phyloP scores from a whole-genome alignment of 2,113 vertebrate genomes.

The Craseonycteris thonglongyai region DNA sequence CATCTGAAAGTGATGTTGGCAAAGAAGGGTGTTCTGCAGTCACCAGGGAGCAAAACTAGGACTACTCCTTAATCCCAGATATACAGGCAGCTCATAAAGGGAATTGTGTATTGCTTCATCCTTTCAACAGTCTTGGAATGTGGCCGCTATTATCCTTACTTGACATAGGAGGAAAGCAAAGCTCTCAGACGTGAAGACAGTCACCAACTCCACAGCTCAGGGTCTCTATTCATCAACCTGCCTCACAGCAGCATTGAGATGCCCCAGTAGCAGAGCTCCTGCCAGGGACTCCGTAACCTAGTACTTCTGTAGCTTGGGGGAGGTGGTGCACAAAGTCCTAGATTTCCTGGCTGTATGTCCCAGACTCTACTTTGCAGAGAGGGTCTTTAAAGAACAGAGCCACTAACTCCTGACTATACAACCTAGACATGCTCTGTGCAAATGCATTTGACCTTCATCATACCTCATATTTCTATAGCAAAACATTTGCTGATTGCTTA shows the following conservation, averaged over 20 bases:
- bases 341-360: background rate
- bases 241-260: background rate
- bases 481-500: background rate
- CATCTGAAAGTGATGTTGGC: background rate
- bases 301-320: background rate
- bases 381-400: background rate
- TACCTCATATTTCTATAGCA: background rate
- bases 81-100: background rate
- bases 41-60: background rate
- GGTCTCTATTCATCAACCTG: background rate
- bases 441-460: background rate
- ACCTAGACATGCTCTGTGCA: background rate
- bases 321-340: background rate
- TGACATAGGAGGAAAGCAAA: background rate
- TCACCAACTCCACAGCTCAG: background rate
- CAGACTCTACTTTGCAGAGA: background rate
- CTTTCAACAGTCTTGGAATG: background rate
- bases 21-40: background rate
- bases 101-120: background rate
- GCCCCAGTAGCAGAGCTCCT: background rate
- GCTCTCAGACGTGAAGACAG: background rate
- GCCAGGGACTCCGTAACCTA: background rate
- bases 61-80: background rate
- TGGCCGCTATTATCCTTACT: background rate
- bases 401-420: background rate